A percentile compares a stretch with the other conserved stretches of the same genome.
phyloP scores from a whole-genome alignment of 1,140 invertebrate species.

The Ceratina japonica region DNA sequence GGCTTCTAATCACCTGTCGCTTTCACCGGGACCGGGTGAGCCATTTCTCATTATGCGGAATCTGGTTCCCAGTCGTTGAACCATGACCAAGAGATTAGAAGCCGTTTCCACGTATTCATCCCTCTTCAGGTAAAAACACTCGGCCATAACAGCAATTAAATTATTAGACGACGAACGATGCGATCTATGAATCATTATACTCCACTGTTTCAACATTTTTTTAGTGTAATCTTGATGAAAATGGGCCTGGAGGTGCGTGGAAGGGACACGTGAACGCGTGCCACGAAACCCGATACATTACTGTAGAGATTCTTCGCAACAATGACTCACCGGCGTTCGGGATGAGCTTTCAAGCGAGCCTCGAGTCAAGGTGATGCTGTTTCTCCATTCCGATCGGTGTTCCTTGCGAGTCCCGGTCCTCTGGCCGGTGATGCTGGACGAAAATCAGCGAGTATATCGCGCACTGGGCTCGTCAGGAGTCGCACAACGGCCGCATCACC shows the following conservation, averaged over 20 bases:
- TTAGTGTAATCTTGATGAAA: too few species aligned
- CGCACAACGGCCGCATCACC: constrained; percentile 27
- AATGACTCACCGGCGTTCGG: constrained; percentile 67
- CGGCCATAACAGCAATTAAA: too few species aligned
- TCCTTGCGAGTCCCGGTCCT: neutral
- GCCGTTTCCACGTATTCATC: neutral
- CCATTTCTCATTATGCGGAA: constrained; percentile 40
- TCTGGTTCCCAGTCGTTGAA: constrained; percentile 44
- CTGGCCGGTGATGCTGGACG: neutral
- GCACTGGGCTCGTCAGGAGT: constrained; percentile 9
- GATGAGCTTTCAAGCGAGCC: constrained; percentile 59
- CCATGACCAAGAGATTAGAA: neutral
- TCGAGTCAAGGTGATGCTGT: constrained; percentile 54
- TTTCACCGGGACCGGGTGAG: constrained; percentile 31
- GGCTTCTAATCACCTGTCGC: constrained; percentile 19
- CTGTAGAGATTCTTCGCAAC: constrained; percentile 37
- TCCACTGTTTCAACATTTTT: too few species aligned
- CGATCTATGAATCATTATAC: too few species aligned
- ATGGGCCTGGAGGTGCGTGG: too few species aligned
- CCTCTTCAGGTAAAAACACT: too few species aligned
- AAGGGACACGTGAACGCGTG: neutral
- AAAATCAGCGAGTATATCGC: neutral
- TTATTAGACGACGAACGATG: too few species aligned
- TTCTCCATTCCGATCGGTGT: constrained; percentile 51
- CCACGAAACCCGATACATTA: neutral